Conservation (phyloP, 2,888 invertebrate species). For the Iphiclides podalirius region DNA sequence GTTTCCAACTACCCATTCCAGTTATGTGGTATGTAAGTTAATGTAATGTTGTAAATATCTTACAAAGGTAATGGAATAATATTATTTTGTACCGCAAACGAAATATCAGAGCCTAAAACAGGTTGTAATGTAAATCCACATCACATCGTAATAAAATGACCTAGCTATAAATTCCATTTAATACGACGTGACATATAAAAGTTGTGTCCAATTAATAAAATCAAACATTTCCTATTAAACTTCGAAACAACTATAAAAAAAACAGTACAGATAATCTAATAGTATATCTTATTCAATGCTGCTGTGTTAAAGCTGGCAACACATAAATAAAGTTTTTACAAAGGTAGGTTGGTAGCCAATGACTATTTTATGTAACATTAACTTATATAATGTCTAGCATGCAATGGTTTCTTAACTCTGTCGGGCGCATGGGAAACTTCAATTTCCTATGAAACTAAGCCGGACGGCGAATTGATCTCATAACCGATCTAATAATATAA, state of each 20-base stretch:
- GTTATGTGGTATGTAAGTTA: slow-evolving; percentile 16
- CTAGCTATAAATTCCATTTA: not conserved
- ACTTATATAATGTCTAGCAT: slow-evolving; percentile 22
- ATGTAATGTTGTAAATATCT: slow-evolving; percentile 7
- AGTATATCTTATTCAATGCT: too few relatives aligned
- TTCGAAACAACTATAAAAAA: too few relatives aligned
- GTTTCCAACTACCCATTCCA: slow-evolving; percentile 11
- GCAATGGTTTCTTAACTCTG: slow-evolving; percentile 18
- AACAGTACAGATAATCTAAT: too few relatives aligned
- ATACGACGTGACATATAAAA: not conserved
- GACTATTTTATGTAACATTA: slow-evolving; percentile 22
- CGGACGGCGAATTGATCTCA: slow-evolving; percentile 31
- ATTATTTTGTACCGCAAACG: slow-evolving; percentile 3
- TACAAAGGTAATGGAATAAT: not conserved
- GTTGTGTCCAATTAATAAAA: too few relatives aligned
- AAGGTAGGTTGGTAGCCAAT: slow-evolving; percentile 5
- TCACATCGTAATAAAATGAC: not conserved
- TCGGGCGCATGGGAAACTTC: slow-evolving; percentile 36
- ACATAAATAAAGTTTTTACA: not conserved
- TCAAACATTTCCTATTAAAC: too few relatives aligned
- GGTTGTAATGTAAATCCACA: slow-evolving; percentile 6
- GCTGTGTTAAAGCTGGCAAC: not conserved
- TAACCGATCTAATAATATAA: slow-evolving; percentile 1
- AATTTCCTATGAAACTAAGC: slow-evolving; percentile 48
- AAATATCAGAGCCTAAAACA: slow-evolving; percentile 8